Evolutionary conservation across 2,888 invertebrate species (phyloP).

Genomic region (Leuctra nigra): DNA sequence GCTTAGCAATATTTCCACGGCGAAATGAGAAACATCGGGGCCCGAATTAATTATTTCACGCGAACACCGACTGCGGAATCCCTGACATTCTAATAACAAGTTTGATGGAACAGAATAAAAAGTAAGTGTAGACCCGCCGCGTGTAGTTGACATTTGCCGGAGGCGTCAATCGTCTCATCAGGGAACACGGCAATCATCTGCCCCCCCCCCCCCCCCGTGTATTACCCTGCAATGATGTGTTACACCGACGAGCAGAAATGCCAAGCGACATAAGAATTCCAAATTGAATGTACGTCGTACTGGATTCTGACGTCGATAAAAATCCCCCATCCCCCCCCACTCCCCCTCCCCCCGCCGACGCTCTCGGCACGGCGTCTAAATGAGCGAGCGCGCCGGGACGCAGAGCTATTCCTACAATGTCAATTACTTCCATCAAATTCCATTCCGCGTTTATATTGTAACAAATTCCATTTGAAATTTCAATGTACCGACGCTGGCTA

Average conservation of each 20-base stretch:
- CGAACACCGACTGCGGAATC: too few species aligned
- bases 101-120: too few species aligned
- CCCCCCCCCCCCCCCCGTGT: neutral
- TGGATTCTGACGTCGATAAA: constrained; percentile 3
- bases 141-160: too few species aligned
- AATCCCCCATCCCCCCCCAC: too few species aligned
- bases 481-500: constrained; percentile 6
- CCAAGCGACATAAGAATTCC: constrained; percentile 11
- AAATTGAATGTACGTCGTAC: constrained; percentile 17
- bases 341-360: neutral
- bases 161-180: too few species aligned
- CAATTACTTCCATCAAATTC: constrained; percentile 19
- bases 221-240: neutral
- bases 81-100: too few species aligned
- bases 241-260: neutral
- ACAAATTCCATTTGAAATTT: constrained; percentile 17
- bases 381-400: constrained; percentile 5
- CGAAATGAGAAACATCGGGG: too few species aligned
- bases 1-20: too few species aligned
- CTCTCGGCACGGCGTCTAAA: neutral
- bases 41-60: too few species aligned
- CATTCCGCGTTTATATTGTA: constrained; percentile 18
- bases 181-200: too few species aligned
- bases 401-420: constrained; percentile 16
- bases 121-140: too few species aligned